phyloP scores from a whole-genome alignment of 2,797 vertebrate species.

The Tragopan temminckii region DNA sequence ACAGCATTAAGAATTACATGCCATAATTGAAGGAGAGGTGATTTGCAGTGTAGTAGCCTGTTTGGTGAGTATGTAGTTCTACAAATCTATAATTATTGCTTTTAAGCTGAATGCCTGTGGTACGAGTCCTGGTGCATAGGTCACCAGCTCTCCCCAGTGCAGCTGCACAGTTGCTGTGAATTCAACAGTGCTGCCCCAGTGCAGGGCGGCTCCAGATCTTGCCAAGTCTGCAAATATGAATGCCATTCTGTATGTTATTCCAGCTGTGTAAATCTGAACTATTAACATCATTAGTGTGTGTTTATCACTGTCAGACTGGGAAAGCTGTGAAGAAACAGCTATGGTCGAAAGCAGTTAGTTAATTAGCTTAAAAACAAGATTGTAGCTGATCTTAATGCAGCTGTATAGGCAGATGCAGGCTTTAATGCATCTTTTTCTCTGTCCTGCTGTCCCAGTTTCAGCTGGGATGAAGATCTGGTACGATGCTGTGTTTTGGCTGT shows the following conservation, averaged over 20 bases:
- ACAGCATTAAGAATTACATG: constrained; percentile 43
- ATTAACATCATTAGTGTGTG: constrained; percentile 43
- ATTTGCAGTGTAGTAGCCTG: constrained; percentile 38
- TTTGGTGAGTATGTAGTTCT: constrained; percentile 37
- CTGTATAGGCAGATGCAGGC: background rate
- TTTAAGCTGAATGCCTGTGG: background rate
- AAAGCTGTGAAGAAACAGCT: constrained; percentile 63
- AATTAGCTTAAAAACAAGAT: constrained; percentile 59
- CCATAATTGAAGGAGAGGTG: background rate
- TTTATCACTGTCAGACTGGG: constrained; percentile 61
- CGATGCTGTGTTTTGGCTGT: background rate
- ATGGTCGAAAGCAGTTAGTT: constrained; percentile 66
- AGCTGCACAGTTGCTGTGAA: background rate
- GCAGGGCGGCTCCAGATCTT: background rate
- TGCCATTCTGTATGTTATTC: constrained; percentile 2
- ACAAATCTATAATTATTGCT: constrained; percentile 7
- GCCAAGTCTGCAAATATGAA: constrained; percentile 45
- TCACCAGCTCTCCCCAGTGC: background rate
- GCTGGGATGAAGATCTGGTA: background rate
- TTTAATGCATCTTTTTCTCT: background rate
- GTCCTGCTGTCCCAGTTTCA: background rate
- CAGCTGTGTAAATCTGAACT: constrained; percentile 56
- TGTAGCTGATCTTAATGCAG: background rate
- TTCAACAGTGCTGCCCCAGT: background rate
- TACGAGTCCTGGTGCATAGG: background rate